Conservation (phyloP, 2,888 invertebrate genomes). For the Ditylenchus weischeri region DNA sequence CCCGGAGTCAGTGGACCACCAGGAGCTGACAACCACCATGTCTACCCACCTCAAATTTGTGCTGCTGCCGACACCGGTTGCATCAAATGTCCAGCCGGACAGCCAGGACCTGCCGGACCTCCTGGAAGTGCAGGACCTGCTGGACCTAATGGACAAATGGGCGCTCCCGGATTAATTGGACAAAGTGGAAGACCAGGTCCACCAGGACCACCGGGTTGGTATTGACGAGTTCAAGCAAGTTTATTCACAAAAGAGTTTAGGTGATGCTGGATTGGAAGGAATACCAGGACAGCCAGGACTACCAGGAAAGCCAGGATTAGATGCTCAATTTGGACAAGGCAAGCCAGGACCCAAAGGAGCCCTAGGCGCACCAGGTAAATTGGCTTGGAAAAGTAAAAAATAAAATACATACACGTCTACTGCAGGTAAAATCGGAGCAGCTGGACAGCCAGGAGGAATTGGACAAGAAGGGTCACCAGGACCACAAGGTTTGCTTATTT, state of each 20-base stretch:
- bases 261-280: constrained; percentile 22
- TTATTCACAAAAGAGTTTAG: constrained; percentile 7
- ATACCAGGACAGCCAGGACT: constrained; percentile 45
- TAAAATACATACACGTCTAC: constrained; percentile 48
- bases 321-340: constrained; percentile 15
- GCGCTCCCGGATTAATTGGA: constrained; percentile 17
- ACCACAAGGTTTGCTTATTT: constrained; percentile 11
- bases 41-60: constrained; percentile 46
- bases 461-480: constrained; percentile 13
- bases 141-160: constrained; percentile 35
- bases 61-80: constrained; percentile 39
- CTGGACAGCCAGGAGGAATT: constrained; percentile 35
- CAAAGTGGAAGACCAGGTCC: constrained; percentile 40
- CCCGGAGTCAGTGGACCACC: constrained; percentile 46
- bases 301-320: constrained; percentile 27
- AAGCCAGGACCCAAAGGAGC: constrained; percentile 12
- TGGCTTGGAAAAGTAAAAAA: constrained; percentile 39
- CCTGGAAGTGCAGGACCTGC: constrained; percentile 44
- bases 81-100: constrained; percentile 50
- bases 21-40: constrained; percentile 41
- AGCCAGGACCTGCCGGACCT: constrained; percentile 43
- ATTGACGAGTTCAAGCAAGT: neutral
- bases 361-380: constrained; percentile 15
- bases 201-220: constrained; percentile 37
- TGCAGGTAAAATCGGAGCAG: constrained; percentile 44